phyloP scores from a whole-genome alignment of 2,113 vertebrate genomes.

The Grammatotria lemairii region DNA sequence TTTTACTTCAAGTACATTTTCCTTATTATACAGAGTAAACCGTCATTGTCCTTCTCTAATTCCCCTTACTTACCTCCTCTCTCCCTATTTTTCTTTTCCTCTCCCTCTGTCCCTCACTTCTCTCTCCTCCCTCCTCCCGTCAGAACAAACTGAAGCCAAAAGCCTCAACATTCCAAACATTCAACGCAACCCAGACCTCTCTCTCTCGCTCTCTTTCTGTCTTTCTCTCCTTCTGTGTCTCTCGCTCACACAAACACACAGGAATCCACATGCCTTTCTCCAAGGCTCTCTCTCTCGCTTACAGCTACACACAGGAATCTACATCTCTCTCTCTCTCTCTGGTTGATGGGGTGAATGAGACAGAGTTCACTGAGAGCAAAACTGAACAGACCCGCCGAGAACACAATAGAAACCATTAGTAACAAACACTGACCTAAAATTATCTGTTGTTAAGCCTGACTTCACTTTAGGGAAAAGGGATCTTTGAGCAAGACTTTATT shows the following conservation, averaged over 20 bases:
- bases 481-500: background rate
- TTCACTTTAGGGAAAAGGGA: background rate
- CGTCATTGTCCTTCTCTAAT: background rate
- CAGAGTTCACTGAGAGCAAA: constrained; percentile 41
- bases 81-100: background rate
- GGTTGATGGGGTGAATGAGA: constrained; percentile 17
- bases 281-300: background rate
- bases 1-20: background rate
- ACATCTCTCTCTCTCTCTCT: background rate
- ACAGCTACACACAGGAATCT: constrained; percentile 27
- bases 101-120: background rate
- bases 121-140: constrained; percentile 8
- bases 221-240: background rate
- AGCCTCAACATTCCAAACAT: constrained; percentile 64
- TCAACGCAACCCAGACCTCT: constrained; percentile 51
- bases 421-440: background rate
- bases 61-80: background rate
- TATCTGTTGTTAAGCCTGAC: background rate
- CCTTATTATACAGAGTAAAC: background rate
- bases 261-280: constrained; percentile 33
- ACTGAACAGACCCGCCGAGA: background rate
- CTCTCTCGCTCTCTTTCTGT: background rate
- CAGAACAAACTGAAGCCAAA: constrained; percentile 41
- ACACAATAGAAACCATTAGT: background rate
- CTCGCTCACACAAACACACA: constrained; percentile 27